Percentiles rank a stretch among this genome's conserved stretches.
Evolutionary conservation across 2,888 invertebrate species (phyloP).

Genomic region (Flexamia atlantica): DNA sequence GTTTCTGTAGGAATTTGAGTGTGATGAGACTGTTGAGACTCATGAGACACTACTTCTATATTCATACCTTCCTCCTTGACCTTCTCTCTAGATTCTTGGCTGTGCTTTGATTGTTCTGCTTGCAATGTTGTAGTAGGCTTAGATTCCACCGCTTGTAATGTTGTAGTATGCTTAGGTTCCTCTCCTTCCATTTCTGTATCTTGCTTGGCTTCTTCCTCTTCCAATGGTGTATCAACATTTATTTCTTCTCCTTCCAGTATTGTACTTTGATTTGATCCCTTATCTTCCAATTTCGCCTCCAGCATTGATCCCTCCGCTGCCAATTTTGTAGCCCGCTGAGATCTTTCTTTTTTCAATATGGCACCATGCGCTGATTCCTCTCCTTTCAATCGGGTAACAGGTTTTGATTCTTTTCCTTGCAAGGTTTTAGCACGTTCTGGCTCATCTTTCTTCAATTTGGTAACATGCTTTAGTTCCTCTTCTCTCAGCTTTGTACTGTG

Average conservation of each 20-base stretch:
- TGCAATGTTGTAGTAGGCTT: not conserved
- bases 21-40: too few relatives aligned
- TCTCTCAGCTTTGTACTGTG: not conserved
- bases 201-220: not conserved
- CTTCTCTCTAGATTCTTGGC: too few relatives aligned
- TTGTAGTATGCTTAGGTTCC: not conserved
- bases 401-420: not conserved
- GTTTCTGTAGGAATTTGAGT: too few relatives aligned
- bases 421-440: not conserved
- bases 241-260: not conserved
- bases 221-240: not conserved
- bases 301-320: not conserved
- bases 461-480: not conserved
- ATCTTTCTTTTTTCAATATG: not conserved
- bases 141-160: not conserved
- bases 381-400: not conserved
- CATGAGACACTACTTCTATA: too few relatives aligned
- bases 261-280: not conserved
- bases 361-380: not conserved
- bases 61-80: too few relatives aligned
- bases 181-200: not conserved
- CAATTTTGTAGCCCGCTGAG: not conserved
- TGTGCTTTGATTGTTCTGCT: not conserved
- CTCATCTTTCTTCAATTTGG: not conserved
- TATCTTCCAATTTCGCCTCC: not conserved